Evolutionary conservation across 1,140 invertebrate species (phyloP), one percentile per base, ranked within the genome.

Genomic region (Eciton burchellii): DNA sequence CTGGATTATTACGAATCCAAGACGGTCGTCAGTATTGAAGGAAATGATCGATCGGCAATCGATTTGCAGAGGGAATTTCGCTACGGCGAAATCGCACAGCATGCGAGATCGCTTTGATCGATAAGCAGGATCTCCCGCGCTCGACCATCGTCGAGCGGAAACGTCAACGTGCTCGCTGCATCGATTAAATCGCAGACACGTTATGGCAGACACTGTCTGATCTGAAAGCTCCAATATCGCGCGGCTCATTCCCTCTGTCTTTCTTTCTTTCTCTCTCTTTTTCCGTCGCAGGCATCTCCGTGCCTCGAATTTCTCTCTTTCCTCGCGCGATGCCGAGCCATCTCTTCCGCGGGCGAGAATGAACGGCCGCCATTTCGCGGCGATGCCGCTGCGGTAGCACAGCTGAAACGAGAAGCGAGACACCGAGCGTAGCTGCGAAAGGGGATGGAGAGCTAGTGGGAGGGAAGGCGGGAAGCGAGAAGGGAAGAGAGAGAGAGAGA

Each of bases 361-460:
- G 84, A 87, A 87, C 87, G 74, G 79, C 86, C 87, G 88, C 89
- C 91, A 89, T 90, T 91, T 90, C 88, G 89, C 84, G 89, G 87
- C 84, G 62, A 70, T 73, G 82, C 24, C 59, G 71, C n/a, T n/a
- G 59, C n/a, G 56, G 24, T 49, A 41, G 19, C 62, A 49, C 72
- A 52, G 73, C 79, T 65, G 66, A 83, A 60, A 24, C 60, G 70
- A 43, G 66, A 52, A 59, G 71, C 43, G 73, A 68, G 81, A 74
- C 54, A 54, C 19, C 35, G 47, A 47, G 65, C 35, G 35, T 21
- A 19, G 57, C 24, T 62, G 3, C 43, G 35, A 65, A 74, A 19
- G 49, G 52, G 70, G 54, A 16, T 24, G 21, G 43, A 41, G 43
- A 41, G 54, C 56, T 56, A 71, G 24, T n/a, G 19, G 57, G 11